A percentile compares a stretch with the other conserved stretches of the same genome.
phyloP scores from a whole-genome alignment of 2,888 invertebrate species.

The Dicroscelio sp. region DNA sequence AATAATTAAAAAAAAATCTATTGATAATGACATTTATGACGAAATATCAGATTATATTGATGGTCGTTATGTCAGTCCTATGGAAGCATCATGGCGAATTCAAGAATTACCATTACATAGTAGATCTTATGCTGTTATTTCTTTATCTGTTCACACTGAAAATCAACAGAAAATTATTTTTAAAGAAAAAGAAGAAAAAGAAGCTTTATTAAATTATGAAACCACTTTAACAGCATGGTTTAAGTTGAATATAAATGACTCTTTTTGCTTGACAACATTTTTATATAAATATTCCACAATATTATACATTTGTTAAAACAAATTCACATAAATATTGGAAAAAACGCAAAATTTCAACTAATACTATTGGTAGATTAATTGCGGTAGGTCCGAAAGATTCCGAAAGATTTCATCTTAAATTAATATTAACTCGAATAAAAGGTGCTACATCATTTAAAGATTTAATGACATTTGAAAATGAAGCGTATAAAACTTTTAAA shows the following conservation, averaged over 20 bases:
- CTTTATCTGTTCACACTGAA: conserved; percentile 69
- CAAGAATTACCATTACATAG: conserved; percentile 72
- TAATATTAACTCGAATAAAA: conserved; percentile 52
- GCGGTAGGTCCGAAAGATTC: conserved; percentile 60
- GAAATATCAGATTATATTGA: conserved; percentile 58
- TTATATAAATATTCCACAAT: conserved; percentile 42
- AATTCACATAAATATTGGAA: neutral
- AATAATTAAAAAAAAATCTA: neutral
- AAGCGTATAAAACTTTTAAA: conserved; percentile 30
- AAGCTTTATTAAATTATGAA: conserved; percentile 42
- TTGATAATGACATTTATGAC: conserved; percentile 9
- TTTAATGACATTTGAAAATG: conserved; percentile 58
- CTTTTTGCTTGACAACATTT: conserved; percentile 25
- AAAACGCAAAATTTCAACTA: neutral
- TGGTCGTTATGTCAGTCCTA: conserved; percentile 71
- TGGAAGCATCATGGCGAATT: conserved; percentile 78
- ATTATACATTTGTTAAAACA: conserved; percentile 15
- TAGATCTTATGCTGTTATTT: conserved; percentile 66
- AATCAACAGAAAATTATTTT: conserved; percentile 67
- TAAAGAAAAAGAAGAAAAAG: conserved; percentile 23
- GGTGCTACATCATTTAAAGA: conserved; percentile 58
- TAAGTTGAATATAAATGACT: conserved; percentile 60
- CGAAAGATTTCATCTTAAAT: conserved; percentile 72
- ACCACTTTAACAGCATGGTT: conserved; percentile 74
- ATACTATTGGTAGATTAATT: conserved; percentile 56